These are phyloP conservation scores for Brachionus rotundiformis DNA, from an alignment of 1,140 invertebrate species.

Conservation along the genomic window DNA sequence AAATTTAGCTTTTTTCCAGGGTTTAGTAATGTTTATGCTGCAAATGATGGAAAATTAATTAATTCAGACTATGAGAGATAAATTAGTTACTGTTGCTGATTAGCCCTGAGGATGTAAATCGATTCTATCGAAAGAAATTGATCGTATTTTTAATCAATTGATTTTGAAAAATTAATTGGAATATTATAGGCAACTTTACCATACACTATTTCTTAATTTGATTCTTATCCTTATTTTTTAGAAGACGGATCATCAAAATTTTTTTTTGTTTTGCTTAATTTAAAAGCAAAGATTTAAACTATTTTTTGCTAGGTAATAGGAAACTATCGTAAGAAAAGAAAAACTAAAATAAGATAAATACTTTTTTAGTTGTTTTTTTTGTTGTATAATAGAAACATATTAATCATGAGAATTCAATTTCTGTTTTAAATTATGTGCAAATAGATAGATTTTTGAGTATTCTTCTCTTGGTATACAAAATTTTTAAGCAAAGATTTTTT, in stretches of 20 bases:
- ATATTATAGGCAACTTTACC: not conserved
- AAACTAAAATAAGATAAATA: not conserved
- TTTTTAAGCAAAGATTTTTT: not conserved
- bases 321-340: not conserved
- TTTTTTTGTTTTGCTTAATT: not conserved
- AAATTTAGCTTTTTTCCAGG: not conserved
- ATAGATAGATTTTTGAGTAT: not conserved
- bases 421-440: slow-evolving; percentile 4
- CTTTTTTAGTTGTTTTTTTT: not conserved
- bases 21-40: not conserved
- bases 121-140: not conserved
- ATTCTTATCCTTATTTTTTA: not conserved
- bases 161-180: not conserved
- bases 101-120: not conserved
- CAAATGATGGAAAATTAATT: not conserved
- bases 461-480: not conserved
- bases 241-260: not conserved
- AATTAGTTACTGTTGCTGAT: not conserved
- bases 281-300: not conserved
- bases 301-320: not conserved
- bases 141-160: not conserved
- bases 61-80: not conserved
- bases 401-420: slow-evolving; percentile 11
- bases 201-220: not conserved
- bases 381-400: not conserved